phyloP scores from a whole-genome alignment of 2,888 invertebrate genomes.

The Drosophila kanekoi region DNA sequence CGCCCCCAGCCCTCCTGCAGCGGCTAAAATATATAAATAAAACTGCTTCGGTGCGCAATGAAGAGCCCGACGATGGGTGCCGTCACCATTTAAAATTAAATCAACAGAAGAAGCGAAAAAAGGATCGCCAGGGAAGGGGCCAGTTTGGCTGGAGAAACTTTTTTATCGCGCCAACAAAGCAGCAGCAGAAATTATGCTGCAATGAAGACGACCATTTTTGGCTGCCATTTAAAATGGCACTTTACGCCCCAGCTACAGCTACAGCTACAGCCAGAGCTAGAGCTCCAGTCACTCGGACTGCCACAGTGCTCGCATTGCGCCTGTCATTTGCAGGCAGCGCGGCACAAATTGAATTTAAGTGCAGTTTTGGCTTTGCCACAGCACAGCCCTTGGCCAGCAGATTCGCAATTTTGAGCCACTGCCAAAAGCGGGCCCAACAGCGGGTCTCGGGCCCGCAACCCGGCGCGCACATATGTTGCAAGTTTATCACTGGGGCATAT shows the following conservation, averaged over 20 bases:
- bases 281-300: background rate
- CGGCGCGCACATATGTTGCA: constrained; percentile 71
- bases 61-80: constrained; percentile 61
- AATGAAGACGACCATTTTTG: constrained; percentile 78
- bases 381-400: constrained; percentile 33
- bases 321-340: constrained; percentile 75
- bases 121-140: background rate
- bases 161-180: constrained; percentile 77
- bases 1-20: constrained; percentile 5
- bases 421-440: constrained; percentile 47
- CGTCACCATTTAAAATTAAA: constrained; percentile 82
- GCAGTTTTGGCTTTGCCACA: constrained; percentile 71
- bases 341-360: constrained; percentile 80
- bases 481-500: constrained; percentile 78
- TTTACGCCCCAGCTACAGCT: constrained; percentile 32
- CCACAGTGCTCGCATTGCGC: constrained; percentile 36
- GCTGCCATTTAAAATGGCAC: constrained; percentile 78
- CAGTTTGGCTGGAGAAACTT: constrained; percentile 59
- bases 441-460: constrained; percentile 13
- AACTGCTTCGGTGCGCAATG: constrained; percentile 64
- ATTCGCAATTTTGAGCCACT: constrained; percentile 58
- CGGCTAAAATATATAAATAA: constrained; percentile 67
- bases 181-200: constrained; percentile 72
- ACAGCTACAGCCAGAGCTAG: background rate
- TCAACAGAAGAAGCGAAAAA: constrained; percentile 71